A percentile compares a stretch with the other conserved stretches of the same genome.
These are phyloP conservation scores for Hoplias malabaricus DNA, from an alignment of 2,113 vertebrate species.

Conservation along the genomic window DNA sequence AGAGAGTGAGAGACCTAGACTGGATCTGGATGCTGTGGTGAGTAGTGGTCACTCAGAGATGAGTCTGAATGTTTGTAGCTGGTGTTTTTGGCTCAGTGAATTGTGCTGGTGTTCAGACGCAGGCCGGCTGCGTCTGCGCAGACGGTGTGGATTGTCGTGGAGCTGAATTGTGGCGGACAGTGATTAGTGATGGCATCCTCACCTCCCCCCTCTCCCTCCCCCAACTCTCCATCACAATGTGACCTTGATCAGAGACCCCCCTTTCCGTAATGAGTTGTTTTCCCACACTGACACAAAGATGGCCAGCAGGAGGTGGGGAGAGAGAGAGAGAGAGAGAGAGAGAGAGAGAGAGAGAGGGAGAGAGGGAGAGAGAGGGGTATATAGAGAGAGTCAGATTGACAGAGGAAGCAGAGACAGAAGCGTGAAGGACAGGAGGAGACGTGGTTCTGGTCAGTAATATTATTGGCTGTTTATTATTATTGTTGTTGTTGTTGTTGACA, in stretches of 20 bases:
- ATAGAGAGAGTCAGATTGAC: conserved; percentile 36
- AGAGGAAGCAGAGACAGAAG: conserved; percentile 27
- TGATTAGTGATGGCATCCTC: conserved; percentile 31
- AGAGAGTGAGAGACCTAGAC: neutral
- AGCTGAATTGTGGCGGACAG: neutral
- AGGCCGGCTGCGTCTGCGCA: neutral
- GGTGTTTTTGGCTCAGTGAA: neutral
- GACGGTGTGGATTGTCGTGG: neutral
- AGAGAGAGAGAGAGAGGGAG: neutral
- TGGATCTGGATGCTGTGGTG: neutral
- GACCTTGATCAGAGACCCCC: conserved; percentile 66
- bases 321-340: conserved; percentile 25
- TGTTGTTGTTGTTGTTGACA: neutral
- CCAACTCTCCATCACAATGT: conserved; percentile 60
- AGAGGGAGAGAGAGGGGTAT: conserved; percentile 2
- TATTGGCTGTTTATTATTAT: neutral
- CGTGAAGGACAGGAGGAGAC: conserved; percentile 1
- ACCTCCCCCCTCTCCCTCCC: conserved; percentile 24
- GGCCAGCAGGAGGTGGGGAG: conserved; percentile 52
- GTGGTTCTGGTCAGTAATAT: conserved; percentile 20
- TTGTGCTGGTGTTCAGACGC: neutral
- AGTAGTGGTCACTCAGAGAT: neutral
- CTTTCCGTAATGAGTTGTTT: conserved; percentile 74
- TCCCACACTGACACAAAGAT: conserved; percentile 73
- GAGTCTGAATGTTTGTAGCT: neutral